A percentile compares a stretch with the other conserved stretches of the same genome.
Conservation (phyloP, 1,140 invertebrate species). For the Stenopsyche tienmushanensis region DNA sequence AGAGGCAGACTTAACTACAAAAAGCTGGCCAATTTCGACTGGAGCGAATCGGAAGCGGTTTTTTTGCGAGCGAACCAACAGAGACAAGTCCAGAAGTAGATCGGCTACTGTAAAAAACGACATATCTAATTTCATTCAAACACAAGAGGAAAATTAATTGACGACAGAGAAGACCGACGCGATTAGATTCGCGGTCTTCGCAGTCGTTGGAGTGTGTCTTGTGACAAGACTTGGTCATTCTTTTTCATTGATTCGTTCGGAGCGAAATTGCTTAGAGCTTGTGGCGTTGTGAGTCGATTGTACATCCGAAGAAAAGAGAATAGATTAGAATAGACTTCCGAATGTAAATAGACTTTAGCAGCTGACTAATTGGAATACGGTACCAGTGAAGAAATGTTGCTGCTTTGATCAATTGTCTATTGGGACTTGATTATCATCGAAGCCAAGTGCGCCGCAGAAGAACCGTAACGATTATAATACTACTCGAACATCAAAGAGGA, state of each 20-base stretch:
- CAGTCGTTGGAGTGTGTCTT: conserved; percentile 7
- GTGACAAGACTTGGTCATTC: neutral
- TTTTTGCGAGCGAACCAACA: neutral
- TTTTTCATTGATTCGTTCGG: neutral
- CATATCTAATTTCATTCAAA: conserved; percentile 14
- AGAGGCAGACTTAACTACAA: neutral
- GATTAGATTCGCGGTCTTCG: conserved; percentile 4
- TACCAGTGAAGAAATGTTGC: too few relatives aligned
- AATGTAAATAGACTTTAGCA: too few relatives aligned
- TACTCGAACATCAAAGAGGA: too few relatives aligned
- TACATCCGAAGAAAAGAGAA: too few relatives aligned
- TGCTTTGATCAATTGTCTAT: too few relatives aligned
- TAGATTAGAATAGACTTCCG: too few relatives aligned
- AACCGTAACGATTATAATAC: too few relatives aligned
- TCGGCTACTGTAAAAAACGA: neutral
- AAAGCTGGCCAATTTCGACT: neutral
- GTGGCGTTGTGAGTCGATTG: neutral
- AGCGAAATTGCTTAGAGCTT: neutral
- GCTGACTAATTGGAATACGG: too few relatives aligned
- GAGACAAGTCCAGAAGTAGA: neutral
- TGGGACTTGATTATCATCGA: too few relatives aligned
- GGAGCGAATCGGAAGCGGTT: neutral
- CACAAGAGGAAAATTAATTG: conserved; percentile 4
- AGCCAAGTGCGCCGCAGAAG: too few relatives aligned
- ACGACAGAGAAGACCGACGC: too few relatives aligned